A percentile compares a stretch with the other conserved stretches of the same genome.
phyloP scores from a whole-genome alignment of 2,888 invertebrate genomes.

The Panzeria rudis region DNA sequence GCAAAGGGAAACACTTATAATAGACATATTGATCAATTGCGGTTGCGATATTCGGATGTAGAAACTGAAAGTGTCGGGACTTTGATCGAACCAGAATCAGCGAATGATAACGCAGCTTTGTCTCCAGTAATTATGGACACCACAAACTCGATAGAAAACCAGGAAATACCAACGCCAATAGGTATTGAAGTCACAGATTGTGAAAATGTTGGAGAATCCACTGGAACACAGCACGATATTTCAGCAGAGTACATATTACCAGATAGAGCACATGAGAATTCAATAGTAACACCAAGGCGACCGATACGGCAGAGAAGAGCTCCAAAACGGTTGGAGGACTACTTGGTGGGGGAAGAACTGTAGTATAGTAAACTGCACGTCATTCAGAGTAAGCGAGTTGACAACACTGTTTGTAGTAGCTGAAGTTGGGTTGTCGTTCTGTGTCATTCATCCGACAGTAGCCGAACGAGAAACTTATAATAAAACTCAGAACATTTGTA shows the following conservation, averaged over 20 bases:
- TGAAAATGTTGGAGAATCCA: background rate
- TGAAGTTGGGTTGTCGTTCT: too few relatives aligned
- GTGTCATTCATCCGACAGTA: too few relatives aligned
- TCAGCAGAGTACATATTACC: background rate
- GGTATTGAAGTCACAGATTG: background rate
- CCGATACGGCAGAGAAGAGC: background rate
- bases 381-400: too few relatives aligned
- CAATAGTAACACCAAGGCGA: background rate
- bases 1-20: background rate
- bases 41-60: background rate
- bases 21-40: background rate
- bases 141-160: background rate
- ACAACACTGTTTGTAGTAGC: too few relatives aligned
- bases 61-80: too few relatives aligned
- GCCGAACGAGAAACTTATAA: too few relatives aligned
- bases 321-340: background rate
- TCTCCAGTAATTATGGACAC: background rate
- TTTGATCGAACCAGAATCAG: too few relatives aligned
- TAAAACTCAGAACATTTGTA: too few relatives aligned
- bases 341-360: slow-evolving; percentile 13
- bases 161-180: background rate
- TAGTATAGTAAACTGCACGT: slow-evolving; percentile 21
- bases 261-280: background rate
- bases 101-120: background rate
- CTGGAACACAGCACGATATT: background rate